A percentile compares a stretch with the other conserved stretches of the same genome.
phyloP scores from a whole-genome alignment of 2,888 invertebrate species.

The Patella ulyssiponensis region DNA sequence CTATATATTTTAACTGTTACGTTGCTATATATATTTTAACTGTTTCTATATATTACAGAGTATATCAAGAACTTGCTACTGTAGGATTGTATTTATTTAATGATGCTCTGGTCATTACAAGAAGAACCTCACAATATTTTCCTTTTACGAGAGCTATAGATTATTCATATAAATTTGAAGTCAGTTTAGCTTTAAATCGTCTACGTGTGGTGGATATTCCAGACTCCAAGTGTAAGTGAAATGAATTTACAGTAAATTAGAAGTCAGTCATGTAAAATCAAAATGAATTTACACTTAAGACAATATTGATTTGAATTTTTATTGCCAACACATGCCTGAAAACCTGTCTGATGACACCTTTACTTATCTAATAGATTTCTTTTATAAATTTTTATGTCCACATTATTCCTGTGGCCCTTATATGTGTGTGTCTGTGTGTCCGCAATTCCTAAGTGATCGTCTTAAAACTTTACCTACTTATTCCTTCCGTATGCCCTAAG shows the following conservation, averaged over 20 bases:
- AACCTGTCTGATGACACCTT: no score
- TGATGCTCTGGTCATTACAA: constrained; percentile 66
- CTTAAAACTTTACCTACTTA: no score
- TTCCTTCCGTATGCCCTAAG: no score
- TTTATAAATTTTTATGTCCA: no score
- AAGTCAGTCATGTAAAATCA: no score
- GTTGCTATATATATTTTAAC: not conserved
- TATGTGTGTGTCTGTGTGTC: no score
- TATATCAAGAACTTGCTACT: constrained; percentile 66
- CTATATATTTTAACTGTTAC: not conserved
- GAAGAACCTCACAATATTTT: constrained; percentile 62
- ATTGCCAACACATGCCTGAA: no score
- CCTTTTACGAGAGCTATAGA: constrained; percentile 65
- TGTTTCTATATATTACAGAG: constrained; percentile 46
- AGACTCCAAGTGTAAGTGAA: constrained; percentile 66
- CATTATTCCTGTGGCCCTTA: no score
- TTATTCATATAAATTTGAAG: constrained; percentile 62
- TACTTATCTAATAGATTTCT: no score
- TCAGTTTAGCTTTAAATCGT: constrained; percentile 55
- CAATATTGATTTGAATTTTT: no score
- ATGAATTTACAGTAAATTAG: not conserved
- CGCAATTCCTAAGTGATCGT: no score
- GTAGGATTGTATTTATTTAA: constrained; percentile 69
- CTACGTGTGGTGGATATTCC: constrained; percentile 64
- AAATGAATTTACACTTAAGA: no score